Evolutionary conservation across 1,140 invertebrate species (phyloP).

Genomic region (Eumaeus atala): DNA sequence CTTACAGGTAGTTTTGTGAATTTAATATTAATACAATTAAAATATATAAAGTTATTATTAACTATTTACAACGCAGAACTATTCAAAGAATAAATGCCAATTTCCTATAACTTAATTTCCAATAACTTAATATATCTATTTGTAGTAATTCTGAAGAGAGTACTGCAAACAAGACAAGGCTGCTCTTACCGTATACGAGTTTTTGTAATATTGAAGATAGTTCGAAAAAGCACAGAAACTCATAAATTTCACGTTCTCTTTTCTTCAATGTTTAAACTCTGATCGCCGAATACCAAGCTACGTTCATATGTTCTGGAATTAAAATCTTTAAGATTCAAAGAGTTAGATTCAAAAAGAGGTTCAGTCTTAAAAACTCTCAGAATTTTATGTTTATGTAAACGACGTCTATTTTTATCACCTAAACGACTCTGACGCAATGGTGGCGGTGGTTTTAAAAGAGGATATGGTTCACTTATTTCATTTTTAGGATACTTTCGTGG

Average conservation of each 20-base stretch:
- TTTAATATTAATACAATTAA: constrained; percentile 12
- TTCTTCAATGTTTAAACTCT: too few relatives aligned
- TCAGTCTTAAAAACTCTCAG: constrained; percentile 50
- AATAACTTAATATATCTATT: background rate
- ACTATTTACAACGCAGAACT: constrained; percentile 5
- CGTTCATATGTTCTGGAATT: background rate
- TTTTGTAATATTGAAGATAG: too few relatives aligned
- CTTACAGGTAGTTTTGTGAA: constrained; percentile 5
- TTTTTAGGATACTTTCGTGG: constrained; percentile 56
- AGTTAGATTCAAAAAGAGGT: constrained; percentile 48
- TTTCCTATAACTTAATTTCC: background rate
- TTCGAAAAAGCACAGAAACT: too few relatives aligned
- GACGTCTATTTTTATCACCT: constrained; percentile 46
- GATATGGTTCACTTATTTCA: constrained; percentile 56
- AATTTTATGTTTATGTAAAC: constrained; percentile 47
- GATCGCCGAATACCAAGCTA: too few relatives aligned
- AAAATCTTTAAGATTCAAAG: constrained; percentile 11
- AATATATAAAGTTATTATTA: constrained; percentile 6
- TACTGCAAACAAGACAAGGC: too few relatives aligned
- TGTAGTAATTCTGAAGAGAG: too few relatives aligned
- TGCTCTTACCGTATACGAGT: too few relatives aligned
- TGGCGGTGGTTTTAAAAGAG: constrained; percentile 62
- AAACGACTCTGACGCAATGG: constrained; percentile 32
- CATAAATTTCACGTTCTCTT: too few relatives aligned
- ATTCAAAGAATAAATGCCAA: constrained; percentile 2